These are phyloP conservation scores for Melinaea marsaeus DNA, from an alignment of 2,888 invertebrate genomes.

Conservation along the genomic window DNA sequence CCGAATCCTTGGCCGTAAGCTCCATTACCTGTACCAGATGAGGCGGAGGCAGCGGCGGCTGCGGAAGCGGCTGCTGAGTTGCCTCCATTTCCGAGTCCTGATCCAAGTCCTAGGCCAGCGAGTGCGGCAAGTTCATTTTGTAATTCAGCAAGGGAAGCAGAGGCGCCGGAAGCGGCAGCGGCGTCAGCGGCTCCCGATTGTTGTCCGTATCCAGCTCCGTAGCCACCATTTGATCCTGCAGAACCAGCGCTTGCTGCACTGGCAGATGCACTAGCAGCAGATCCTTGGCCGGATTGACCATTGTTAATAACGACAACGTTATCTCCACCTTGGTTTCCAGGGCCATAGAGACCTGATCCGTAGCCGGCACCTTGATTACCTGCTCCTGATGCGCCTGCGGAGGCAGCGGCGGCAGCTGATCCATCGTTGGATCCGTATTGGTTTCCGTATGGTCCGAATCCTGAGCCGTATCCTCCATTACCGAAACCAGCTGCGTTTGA, in stretches of 20 bases:
- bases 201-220: too few species aligned
- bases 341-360: neutral
- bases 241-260: too few species aligned
- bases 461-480: too few species aligned
- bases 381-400: too few species aligned
- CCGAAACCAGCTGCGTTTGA: neutral
- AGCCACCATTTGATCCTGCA: too few species aligned
- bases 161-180: slow-evolving; percentile 6
- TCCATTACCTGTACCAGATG: slow-evolving; percentile 13
- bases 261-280: slow-evolving; percentile 9
- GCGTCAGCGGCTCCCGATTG: slow-evolving; percentile 1
- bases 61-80: neutral
- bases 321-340: slow-evolving; percentile 9
- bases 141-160: neutral
- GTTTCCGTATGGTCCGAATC: too few species aligned
- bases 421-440: too few species aligned
- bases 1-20: slow-evolving; percentile 4
- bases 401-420: too few species aligned
- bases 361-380: too few species aligned
- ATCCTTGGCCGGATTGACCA: slow-evolving; percentile 6
- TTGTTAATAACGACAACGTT: slow-evolving; percentile 25
- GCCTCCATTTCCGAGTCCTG: neutral
- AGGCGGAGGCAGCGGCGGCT: too few species aligned
- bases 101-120: slow-evolving; percentile 10
- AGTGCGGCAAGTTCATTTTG: slow-evolving; percentile 8